These are phyloP conservation scores for Gerris buenoi DNA, from an alignment of 1,140 invertebrate species.

Conservation along the genomic window DNA sequence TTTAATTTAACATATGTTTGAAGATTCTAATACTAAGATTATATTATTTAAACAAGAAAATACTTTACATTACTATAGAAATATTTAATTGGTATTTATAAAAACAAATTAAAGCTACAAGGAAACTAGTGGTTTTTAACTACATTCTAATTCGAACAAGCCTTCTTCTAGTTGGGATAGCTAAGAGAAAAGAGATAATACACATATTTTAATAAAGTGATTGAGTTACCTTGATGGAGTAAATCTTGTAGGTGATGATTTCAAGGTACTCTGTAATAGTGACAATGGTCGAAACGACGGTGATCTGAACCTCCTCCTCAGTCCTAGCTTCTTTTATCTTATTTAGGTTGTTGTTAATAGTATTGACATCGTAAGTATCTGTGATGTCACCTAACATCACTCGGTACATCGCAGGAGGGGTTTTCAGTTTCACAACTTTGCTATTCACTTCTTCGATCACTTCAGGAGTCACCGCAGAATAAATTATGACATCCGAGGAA, in stretches of 20 bases:
- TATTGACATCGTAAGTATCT: background rate
- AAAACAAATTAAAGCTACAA: too few species aligned
- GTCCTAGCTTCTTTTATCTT: conserved; percentile 34
- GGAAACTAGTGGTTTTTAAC: too few species aligned
- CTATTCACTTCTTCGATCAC: background rate
- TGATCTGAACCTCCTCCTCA: background rate
- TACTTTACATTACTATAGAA: too few species aligned
- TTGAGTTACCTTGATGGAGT: conserved; percentile 9
- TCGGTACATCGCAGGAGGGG: background rate
- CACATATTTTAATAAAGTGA: too few species aligned
- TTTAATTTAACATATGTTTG: too few species aligned
- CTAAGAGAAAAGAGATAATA: too few species aligned
- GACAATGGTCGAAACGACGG: conserved; percentile 7
- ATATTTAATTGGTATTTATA: too few species aligned
- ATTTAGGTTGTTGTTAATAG: conserved; percentile 26
- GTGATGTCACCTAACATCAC: background rate
- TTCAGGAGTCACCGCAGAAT: background rate
- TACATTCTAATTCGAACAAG: too few species aligned
- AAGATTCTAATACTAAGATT: too few species aligned
- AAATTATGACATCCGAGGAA: background rate
- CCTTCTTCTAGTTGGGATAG: too few species aligned
- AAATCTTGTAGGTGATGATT: conserved; percentile 13
- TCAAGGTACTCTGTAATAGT: conserved; percentile 13
- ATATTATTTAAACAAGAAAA: too few species aligned
- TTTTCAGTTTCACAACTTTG: background rate